phyloP scores from a whole-genome alignment of 2,113 vertebrate species.

The Greenwoodochromis staneri region DNA sequence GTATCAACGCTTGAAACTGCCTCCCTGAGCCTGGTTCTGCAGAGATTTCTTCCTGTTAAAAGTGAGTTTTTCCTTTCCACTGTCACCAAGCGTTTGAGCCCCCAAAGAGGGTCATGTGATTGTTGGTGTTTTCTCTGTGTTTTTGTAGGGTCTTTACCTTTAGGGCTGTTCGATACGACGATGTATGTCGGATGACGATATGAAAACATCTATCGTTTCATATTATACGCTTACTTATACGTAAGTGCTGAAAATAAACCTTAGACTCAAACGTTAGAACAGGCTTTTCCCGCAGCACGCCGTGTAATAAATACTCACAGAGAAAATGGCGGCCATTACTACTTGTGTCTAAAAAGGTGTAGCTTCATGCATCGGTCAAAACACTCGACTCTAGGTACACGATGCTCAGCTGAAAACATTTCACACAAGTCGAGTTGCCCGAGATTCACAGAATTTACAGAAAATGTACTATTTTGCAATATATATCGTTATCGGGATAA shows the following conservation, averaged over 20 bases:
- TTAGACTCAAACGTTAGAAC: neutral
- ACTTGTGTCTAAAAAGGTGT: neutral
- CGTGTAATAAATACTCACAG: neutral
- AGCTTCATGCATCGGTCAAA: neutral
- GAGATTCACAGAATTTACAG: neutral
- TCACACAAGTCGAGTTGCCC: neutral
- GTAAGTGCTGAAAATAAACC: neutral
- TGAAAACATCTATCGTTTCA: neutral
- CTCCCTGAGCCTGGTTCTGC: neutral
- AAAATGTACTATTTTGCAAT: neutral
- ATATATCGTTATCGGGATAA: neutral
- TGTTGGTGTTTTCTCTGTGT: neutral
- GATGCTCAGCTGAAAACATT: neutral
- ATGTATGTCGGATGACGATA: neutral
- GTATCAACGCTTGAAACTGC: neutral
- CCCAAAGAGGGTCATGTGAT: neutral
- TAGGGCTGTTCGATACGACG: neutral
- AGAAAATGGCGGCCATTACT: neutral
- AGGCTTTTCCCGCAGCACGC: neutral
- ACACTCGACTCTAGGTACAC: neutral
- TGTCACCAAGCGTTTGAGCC: neutral
- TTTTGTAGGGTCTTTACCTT: neutral
- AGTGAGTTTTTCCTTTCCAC: neutral
- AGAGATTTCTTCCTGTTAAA: neutral
- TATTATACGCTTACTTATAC: neutral